A percentile compares a stretch with the other conserved stretches of the same genome.
Evolutionary conservation across 1,140 invertebrate species (phyloP).

Genomic region (Drosophila suzukii): DNA sequence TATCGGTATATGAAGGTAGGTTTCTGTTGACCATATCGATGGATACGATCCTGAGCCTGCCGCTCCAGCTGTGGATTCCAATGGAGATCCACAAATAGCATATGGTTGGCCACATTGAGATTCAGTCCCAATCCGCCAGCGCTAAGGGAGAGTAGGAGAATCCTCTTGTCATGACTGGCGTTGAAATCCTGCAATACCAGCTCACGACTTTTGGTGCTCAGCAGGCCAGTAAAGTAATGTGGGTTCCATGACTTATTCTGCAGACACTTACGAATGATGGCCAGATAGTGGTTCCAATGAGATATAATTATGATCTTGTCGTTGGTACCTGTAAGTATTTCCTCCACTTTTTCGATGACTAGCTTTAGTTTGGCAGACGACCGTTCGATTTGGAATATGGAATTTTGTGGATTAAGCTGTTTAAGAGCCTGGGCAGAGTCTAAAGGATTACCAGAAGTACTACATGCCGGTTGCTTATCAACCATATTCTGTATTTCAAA

Average conservation of each 20-base stretch:
- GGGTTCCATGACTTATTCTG: slow-evolving; percentile 12
- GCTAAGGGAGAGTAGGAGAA: slow-evolving; percentile 48
- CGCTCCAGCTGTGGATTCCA: slow-evolving; percentile 61
- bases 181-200: slow-evolving; percentile 45
- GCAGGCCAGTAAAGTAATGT: slow-evolving; percentile 47
- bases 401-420: slow-evolving; percentile 43
- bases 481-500: neutral
- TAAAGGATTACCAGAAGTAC: neutral
- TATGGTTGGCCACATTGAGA: slow-evolving; percentile 60
- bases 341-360: slow-evolving; percentile 31
- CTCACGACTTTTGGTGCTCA: slow-evolving; percentile 29
- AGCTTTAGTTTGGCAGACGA: slow-evolving; percentile 40
- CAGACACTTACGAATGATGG: slow-evolving; percentile 28
- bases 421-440: slow-evolving; percentile 9
- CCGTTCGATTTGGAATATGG: slow-evolving; percentile 40
- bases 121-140: slow-evolving; percentile 63
- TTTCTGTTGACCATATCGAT: slow-evolving; percentile 60
- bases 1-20: slow-evolving; percentile 86
- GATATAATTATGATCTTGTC: slow-evolving; percentile 61
- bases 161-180: slow-evolving; percentile 14
- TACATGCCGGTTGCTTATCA: neutral
- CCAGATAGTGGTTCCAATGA: slow-evolving; percentile 46
- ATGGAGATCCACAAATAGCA: slow-evolving; percentile 54
- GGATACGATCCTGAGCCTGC: slow-evolving; percentile 64
- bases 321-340: slow-evolving; percentile 31